Evolutionary conservation across 2,888 invertebrate genomes (phyloP).

Genomic region (Hyposoter dolosus): DNA sequence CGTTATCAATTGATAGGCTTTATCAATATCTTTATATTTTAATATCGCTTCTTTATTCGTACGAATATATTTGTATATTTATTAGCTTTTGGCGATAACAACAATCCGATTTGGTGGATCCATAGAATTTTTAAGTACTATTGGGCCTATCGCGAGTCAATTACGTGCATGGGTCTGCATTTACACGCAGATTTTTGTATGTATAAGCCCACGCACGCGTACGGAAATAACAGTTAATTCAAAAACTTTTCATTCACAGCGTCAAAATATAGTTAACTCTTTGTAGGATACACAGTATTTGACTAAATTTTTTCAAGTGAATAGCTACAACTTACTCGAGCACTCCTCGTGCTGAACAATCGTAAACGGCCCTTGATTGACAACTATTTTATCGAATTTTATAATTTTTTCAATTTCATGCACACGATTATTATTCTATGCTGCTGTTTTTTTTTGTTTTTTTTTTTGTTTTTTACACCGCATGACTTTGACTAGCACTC

Average conservation of each 20-base stretch:
- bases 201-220: slow-evolving; percentile 21
- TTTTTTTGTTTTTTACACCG: not conserved
- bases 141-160: slow-evolving; percentile 45
- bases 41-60: slow-evolving; percentile 1
- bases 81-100: slow-evolving; percentile 64
- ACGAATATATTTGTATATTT: slow-evolving; percentile 32
- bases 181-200: slow-evolving; percentile 37
- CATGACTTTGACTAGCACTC: slow-evolving; percentile 4
- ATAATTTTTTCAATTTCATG: not conserved
- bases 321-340: not conserved
- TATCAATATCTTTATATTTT: not conserved
- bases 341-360: slow-evolving; percentile 1
- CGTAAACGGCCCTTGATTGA: not conserved
- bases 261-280: slow-evolving; percentile 43
- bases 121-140: slow-evolving; percentile 66
- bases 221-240: slow-evolving; percentile 59
- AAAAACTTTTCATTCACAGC: slow-evolving; percentile 44
- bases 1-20: not conserved
- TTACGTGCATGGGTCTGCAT: not conserved
- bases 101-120: slow-evolving; percentile 69
- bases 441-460: not conserved
- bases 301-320: not conserved
- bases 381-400: not conserved
- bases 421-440: not conserved
- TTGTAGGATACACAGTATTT: not conserved